A percentile compares a stretch with the other conserved stretches of the same genome.
Conservation (phyloP, 2,888 invertebrate genomes). For the Mactromeris polynyma region DNA sequence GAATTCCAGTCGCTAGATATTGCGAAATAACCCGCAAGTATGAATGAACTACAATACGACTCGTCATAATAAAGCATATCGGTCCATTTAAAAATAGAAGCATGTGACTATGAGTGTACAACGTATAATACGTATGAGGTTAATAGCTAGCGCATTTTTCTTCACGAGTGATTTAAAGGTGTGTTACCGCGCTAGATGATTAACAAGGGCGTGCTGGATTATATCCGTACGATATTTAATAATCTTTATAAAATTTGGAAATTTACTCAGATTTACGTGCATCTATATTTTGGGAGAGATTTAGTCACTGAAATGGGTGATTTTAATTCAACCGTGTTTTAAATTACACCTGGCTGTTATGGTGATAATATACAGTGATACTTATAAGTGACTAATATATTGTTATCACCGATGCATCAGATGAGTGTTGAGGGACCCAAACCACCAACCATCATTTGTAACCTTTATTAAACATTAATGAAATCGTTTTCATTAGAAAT, state of each 20-base stretch:
- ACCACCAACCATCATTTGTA: no score
- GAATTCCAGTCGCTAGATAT: background rate
- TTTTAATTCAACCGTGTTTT: no score
- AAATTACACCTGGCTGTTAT: no score
- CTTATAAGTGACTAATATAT: no score
- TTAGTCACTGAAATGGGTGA: background rate
- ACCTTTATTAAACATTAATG: no score
- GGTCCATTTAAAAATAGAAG: background rate
- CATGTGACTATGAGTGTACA: background rate
- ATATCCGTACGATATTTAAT: background rate
- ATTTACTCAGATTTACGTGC: background rate
- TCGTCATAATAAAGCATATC: background rate
- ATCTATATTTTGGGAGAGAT: background rate
- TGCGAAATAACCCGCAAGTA: background rate
- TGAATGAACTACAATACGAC: background rate
- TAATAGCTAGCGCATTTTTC: background rate
- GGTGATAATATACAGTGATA: no score
- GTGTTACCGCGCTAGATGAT: background rate
- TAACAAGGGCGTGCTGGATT: background rate
- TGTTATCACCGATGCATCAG: no score
- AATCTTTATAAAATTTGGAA: background rate
- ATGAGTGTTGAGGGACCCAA: no score
- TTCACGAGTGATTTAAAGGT: conserved; percentile 1
- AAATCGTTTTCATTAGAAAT: no score
- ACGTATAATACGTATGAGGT: background rate